Evolutionary conservation across 2,888 invertebrate species (phyloP).

Genomic region (Netelia fuscicornis): DNA sequence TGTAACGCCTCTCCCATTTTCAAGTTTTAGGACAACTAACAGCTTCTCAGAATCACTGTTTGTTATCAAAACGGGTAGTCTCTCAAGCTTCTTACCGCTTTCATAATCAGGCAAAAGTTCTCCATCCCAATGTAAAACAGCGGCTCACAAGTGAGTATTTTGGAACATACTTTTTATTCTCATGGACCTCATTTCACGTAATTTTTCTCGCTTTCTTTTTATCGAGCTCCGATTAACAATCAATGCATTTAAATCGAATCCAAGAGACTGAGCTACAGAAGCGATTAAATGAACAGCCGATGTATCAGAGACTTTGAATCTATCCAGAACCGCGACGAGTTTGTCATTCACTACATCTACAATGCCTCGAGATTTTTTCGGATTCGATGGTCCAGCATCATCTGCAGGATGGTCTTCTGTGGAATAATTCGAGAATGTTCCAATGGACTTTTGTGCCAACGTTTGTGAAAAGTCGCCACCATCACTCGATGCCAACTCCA

Average conservation of each 20-base stretch:
- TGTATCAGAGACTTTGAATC: conserved; percentile 32
- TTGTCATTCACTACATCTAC: conserved; percentile 47
- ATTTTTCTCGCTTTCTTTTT: conserved; percentile 39
- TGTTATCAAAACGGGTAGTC: conserved; percentile 59
- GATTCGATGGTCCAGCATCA: conserved; percentile 46
- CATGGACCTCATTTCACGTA: background rate
- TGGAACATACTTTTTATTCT: too few relatives aligned
- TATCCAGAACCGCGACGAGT: conserved; percentile 44
- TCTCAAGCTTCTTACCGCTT: conserved; percentile 45
- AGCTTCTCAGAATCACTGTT: conserved; percentile 50
- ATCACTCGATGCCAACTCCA: conserved; percentile 42
- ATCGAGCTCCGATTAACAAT: conserved; percentile 40
- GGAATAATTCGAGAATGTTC: conserved; percentile 42
- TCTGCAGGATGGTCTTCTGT: conserved; percentile 39
- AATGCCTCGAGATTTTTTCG: conserved; percentile 45
- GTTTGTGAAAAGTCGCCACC: conserved; percentile 40
- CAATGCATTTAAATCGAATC: background rate
- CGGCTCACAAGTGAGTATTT: background rate
- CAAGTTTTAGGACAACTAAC: conserved; percentile 53
- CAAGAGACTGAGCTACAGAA: conserved; percentile 10
- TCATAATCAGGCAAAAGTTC: conserved; percentile 43
- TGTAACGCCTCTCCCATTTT: conserved; percentile 53
- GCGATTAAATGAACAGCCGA: conserved; percentile 36
- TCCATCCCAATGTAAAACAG: conserved; percentile 58
- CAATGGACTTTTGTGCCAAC: conserved; percentile 49